Percentiles rank a stretch among this genome's conserved stretches.
phyloP scores from a whole-genome alignment of 2,113 vertebrate genomes.

The Caracal caracal region DNA sequence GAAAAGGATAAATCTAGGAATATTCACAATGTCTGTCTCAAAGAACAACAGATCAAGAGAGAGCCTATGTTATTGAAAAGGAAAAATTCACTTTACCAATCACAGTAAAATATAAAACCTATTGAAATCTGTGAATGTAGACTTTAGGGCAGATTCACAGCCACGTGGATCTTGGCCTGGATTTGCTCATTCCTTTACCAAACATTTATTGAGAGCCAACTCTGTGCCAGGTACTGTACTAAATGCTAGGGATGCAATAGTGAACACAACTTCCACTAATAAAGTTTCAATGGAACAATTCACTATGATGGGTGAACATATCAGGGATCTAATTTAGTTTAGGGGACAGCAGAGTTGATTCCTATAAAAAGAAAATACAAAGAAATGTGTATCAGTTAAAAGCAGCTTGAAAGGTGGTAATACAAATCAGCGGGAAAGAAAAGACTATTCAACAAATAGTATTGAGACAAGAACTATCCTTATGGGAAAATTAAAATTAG shows the following conservation, averaged over 20 bases:
- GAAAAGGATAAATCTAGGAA: neutral
- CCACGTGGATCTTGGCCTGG: neutral
- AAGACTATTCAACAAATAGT: neutral
- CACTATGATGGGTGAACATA: accelerated
- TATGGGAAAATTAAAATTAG: neutral
- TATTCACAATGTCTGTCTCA: neutral
- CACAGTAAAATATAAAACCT: neutral
- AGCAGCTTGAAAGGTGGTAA: neutral
- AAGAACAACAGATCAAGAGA: neutral
- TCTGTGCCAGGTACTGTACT: neutral
- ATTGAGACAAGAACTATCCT: neutral
- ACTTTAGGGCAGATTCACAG: neutral
- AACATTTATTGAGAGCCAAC: neutral
- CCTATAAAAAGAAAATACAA: neutral
- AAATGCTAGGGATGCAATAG: neutral
- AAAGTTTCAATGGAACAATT: neutral
- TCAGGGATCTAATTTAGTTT: neutral
- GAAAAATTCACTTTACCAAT: neutral
- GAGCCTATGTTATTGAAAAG: neutral
- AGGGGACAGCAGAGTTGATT: neutral
- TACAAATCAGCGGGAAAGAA: neutral
- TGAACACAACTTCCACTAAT: neutral
- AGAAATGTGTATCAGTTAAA: neutral
- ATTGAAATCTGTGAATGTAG: neutral
- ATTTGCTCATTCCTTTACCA: neutral